A percentile compares a stretch with the other conserved stretches of the same genome.
These are phyloP conservation scores for Marcusenius ussheri DNA, from an alignment of 2,113 vertebrate species.

Conservation along the genomic window DNA sequence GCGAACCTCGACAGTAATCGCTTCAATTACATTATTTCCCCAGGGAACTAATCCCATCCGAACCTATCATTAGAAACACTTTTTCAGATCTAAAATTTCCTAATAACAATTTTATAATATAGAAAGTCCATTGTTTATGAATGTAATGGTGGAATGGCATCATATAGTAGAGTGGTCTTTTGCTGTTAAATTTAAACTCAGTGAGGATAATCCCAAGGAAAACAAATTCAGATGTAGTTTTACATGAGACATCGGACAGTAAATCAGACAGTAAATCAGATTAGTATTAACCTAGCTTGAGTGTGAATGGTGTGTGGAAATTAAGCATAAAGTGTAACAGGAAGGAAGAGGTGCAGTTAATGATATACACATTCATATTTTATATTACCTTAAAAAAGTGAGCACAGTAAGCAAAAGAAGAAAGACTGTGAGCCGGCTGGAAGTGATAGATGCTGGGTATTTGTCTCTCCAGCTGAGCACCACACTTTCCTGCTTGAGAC, in stretches of 20 bases:
- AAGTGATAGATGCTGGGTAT: background rate
- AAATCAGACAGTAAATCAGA: background rate
- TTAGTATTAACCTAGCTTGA: background rate
- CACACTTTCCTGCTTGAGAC: background rate
- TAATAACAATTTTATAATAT: background rate
- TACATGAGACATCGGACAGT: background rate
- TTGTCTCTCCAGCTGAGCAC: background rate
- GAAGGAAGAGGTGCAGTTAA: background rate
- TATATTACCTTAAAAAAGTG: background rate
- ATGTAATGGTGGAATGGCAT: background rate
- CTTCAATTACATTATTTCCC: background rate
- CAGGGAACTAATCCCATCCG: background rate
- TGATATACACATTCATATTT: background rate
- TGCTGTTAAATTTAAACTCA: background rate
- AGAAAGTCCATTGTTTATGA: background rate
- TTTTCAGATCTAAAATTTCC: background rate
- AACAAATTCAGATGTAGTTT: background rate
- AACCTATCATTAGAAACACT: background rate
- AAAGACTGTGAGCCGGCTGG: background rate
- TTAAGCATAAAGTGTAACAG: background rate
- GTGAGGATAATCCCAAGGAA: background rate
- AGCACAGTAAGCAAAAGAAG: background rate
- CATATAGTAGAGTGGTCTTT: background rate
- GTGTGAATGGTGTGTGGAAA: background rate
- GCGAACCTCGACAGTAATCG: background rate